These are phyloP conservation scores for Clanis bilineata DNA, from an alignment of 2,888 invertebrate genomes.

Conservation along the genomic window DNA sequence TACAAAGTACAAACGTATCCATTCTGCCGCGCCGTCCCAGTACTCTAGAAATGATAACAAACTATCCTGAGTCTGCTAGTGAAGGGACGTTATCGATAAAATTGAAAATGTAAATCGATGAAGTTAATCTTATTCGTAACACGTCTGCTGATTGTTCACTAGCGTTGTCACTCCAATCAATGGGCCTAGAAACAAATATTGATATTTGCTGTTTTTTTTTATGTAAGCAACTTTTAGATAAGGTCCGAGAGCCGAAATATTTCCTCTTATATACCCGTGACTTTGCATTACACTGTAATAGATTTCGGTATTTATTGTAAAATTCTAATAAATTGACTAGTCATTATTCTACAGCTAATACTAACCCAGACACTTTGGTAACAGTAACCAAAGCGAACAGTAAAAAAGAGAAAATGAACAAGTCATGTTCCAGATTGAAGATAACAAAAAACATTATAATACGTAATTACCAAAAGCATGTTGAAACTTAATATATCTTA, in stretches of 20 bases:
- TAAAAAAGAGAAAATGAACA: neutral
- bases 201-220: too few species aligned
- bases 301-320: neutral
- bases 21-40: neutral
- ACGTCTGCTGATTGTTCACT: neutral
- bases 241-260: too few species aligned
- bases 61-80: neutral
- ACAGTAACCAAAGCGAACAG: neutral
- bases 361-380: neutral
- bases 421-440: slow-evolving; percentile 1
- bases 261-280: too few species aligned
- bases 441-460: slow-evolving; percentile 4
- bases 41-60: neutral
- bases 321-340: neutral
- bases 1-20: neutral
- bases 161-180: neutral
- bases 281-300: too few species aligned
- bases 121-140: neutral
- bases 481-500: neutral
- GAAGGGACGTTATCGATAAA: neutral
- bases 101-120: neutral
- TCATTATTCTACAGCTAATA: neutral
- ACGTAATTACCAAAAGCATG: slow-evolving; percentile 1
- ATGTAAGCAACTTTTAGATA: too few species aligned
- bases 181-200: too few species aligned